A percentile compares a stretch with the other conserved stretches of the same genome.
These are phyloP conservation scores for Biston stratarius DNA, from an alignment of 2,888 invertebrate species.

Conservation along the genomic window DNA sequence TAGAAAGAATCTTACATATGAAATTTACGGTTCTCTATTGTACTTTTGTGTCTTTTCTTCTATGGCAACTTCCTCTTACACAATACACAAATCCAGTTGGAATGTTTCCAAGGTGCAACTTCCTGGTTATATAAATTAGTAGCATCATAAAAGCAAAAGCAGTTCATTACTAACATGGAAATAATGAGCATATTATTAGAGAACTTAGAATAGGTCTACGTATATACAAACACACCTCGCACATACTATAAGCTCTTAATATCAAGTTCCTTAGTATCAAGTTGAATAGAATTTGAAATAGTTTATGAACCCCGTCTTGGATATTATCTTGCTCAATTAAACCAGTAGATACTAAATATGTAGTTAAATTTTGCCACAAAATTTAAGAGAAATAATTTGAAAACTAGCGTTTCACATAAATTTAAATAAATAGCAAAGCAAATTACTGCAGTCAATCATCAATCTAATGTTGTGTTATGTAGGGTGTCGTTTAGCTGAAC, in stretches of 20 bases:
- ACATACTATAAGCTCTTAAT: neutral
- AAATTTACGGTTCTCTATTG: neutral
- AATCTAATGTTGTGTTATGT: too few species aligned
- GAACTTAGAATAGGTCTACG: neutral
- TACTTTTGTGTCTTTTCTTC: neutral
- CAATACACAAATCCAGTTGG: neutral
- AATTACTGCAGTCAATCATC: too few species aligned
- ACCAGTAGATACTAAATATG: too few species aligned
- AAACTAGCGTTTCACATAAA: too few species aligned
- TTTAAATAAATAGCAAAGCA: too few species aligned
- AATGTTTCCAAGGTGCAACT: slow-evolving; percentile 16
- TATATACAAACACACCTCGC: too few species aligned
- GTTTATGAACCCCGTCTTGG: neutral
- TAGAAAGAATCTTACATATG: too few species aligned
- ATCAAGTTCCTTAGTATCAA: neutral
- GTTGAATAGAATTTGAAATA: neutral
- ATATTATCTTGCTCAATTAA: neutral
- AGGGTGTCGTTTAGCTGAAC: too few species aligned
- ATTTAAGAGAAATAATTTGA: too few species aligned
- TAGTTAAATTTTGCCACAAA: too few species aligned
- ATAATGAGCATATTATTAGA: neutral
- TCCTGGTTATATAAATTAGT: slow-evolving; percentile 11
- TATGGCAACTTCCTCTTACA: neutral
- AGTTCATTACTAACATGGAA: neutral
- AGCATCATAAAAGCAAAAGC: slow-evolving; percentile 9